Conservation (phyloP, 2,113 vertebrate genomes). For the Parus major region DNA sequence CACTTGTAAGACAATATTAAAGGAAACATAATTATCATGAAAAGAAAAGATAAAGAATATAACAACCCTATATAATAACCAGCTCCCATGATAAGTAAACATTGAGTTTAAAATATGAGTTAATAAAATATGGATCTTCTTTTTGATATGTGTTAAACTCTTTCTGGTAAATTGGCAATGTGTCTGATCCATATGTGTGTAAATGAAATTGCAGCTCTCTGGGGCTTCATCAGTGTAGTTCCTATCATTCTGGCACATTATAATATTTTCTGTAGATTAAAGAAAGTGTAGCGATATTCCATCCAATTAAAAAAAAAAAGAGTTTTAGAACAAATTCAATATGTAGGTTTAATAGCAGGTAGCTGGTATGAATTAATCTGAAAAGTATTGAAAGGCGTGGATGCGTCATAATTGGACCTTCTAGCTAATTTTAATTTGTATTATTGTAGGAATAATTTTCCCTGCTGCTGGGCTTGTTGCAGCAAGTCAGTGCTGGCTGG, state of each 20-base stretch:
- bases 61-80: neutral
- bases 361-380: neutral
- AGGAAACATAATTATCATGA: neutral
- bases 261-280: neutral
- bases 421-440: neutral
- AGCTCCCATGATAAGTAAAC: neutral
- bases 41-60: neutral
- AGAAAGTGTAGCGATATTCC: neutral
- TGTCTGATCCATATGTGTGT: accelerated
- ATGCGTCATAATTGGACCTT: neutral
- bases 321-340: neutral
- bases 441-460: neutral
- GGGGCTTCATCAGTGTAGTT: neutral
- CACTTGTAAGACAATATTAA: neutral
- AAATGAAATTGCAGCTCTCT: neutral
- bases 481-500: neutral
- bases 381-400: neutral
- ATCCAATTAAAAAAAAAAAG: neutral
- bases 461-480: neutral
- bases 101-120: neutral
- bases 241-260: neutral
- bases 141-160: neutral
- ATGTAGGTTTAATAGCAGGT: neutral
- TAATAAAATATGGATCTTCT: neutral
- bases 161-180: neutral